Base-by-base conservation (phyloP, 2,797 vertebrate species). In the Cyprinodon diabolis region DNA sequence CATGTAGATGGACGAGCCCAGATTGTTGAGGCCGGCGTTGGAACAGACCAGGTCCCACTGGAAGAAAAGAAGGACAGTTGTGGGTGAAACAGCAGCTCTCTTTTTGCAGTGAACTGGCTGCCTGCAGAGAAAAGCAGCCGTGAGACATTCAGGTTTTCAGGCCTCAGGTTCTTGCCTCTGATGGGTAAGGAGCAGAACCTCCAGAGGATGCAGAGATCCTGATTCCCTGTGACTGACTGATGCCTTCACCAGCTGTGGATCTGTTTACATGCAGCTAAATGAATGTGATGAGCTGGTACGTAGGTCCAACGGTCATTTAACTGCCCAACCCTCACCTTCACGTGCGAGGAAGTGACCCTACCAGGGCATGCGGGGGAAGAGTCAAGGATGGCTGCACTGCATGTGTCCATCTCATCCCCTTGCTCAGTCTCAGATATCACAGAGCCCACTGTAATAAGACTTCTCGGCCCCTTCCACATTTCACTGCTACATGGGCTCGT, bases 31-130 rank as follows among this genome's bases (percentile, higher is more conserved):
- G 17, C 47, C 85, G 78, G 88, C 83, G 4, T 69, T 74, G 5
- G 92, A 88, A 87, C 94, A 93, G 19, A 94, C 93, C 68, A 94
- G 86, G 65, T 91, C 86, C 92, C 93, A 94, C 93, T 94, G 79
- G 48, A 68, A 85, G 12, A 52, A 69, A 30, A 63, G 10, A 75
- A 6, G 23, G 1, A 23, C 5, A 69, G 52, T 12, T 6, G 6
- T 19, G n/a, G 47, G n/a, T 21, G 35, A 23, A 9, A 43, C 52
- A 10, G 23, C 23, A 1, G 30, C 30, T 30, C 30, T 30, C 30
- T 30, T 30, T 30, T 30, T 30, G 30, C 30, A 30, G 17, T 43
- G 37, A 60, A 60, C 25, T 30, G 23, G 56, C 23, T 25, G 19
- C 17, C 35, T 19, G 17, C 15, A 40, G 37, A 43, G 19, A 17